phyloP scores from a whole-genome alignment of 23 tunicate species.

The Ascidia mentula region DNA sequence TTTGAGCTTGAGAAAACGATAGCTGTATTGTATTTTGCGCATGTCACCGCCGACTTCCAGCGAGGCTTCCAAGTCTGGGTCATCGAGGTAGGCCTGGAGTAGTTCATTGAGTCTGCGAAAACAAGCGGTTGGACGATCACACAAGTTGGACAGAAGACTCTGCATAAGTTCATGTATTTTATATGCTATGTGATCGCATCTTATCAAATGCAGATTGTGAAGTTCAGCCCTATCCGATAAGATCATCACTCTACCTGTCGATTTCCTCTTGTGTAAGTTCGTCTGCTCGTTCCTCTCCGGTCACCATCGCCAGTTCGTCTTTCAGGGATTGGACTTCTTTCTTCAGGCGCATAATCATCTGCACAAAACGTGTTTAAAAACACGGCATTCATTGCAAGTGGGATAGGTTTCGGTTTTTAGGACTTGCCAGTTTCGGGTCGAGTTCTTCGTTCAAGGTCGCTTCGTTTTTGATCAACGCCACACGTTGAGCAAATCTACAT shows the following conservation, averaged over 20 bases:
- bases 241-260: constrained; percentile 58
- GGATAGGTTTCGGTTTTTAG: background rate
- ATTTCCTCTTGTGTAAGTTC: constrained; percentile 72
- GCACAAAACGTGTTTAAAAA: background rate
- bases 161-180: too few relatives aligned
- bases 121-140: too few relatives aligned
- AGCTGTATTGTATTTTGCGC: constrained; percentile 91
- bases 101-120: constrained; percentile 59
- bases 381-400: background rate
- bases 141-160: too few relatives aligned
- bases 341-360: constrained; percentile 91
- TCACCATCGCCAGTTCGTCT: constrained; percentile 73
- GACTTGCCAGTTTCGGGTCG: constrained; percentile 73
- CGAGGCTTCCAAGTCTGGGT: constrained; percentile 70
- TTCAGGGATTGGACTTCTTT: constrained; percentile 80
- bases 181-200: too few relatives aligned
- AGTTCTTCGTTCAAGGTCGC: constrained; percentile 90
- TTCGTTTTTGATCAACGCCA: constrained; percentile 93
- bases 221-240: too few relatives aligned
- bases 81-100: constrained; percentile 49
- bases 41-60: constrained; percentile 94
- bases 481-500: constrained; percentile 89
- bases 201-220: too few relatives aligned
- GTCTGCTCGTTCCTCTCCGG: constrained; percentile 79
- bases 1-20: constrained; percentile 41